Evolutionary conservation across 1,140 invertebrate genomes (phyloP).

Genomic region (Drosophila guanche): DNA sequence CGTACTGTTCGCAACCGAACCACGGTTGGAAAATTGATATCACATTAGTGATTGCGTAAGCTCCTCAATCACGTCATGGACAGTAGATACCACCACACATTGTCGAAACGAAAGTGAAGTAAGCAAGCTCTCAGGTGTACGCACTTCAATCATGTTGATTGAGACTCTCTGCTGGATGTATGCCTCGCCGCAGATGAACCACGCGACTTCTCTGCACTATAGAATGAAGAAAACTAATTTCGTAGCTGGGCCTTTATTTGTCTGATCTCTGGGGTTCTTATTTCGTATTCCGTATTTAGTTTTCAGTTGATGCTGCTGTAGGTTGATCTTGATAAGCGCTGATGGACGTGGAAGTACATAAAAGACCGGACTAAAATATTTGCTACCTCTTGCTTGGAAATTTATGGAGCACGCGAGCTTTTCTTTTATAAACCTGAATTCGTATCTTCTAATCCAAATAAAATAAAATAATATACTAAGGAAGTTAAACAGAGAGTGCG

Average conservation of each 20-base stretch:
- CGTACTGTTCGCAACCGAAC: too few species aligned
- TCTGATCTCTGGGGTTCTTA: background rate
- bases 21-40: conserved; percentile 24
- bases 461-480: background rate
- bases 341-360: conserved; percentile 49
- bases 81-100: background rate
- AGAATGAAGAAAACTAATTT: conserved; percentile 23
- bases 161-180: background rate
- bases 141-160: conserved; percentile 57
- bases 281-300: conserved; percentile 15
- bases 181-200: conserved; percentile 7
- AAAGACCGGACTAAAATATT: conserved; percentile 33
- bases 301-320: conserved; percentile 29
- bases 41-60: conserved; percentile 46
- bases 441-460: background rate
- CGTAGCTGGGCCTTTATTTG: too few species aligned
- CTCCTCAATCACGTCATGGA: conserved; percentile 19
- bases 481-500: too few species aligned
- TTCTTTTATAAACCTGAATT: conserved; percentile 18
- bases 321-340: conserved; percentile 35
- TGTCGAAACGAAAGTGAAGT: background rate
- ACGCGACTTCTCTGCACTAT: conserved; percentile 22
- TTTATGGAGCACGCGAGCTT: conserved; percentile 34
- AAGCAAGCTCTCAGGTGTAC: conserved; percentile 7
- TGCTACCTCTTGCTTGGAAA: conserved; percentile 20